Evolutionary conservation across 2,797 vertebrate species (phyloP), one percentile per base, ranked within the genome.

Genomic region (Channallabes apus): DNA sequence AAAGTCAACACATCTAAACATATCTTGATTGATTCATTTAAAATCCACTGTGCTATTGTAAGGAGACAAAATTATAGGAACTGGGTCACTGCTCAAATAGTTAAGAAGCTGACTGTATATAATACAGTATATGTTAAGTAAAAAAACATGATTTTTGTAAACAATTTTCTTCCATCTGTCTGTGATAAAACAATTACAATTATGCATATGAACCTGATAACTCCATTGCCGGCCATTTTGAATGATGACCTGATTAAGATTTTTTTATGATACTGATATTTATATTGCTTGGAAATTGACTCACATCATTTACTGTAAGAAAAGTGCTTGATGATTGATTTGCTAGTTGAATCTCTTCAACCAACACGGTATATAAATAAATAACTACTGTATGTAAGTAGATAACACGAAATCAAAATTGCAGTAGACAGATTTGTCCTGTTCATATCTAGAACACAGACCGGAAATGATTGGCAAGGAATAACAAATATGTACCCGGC

Each of bases 391-490:
- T n/a, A 59, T 2, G 11, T 61, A 27, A 41, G 35, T 17, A 64
- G 65, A 46, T 46, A 46, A 51, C 8, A 51, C 24, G 20, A 65
- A 11, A 65, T 46, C 18, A 62, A 38, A 54, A 18, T 24, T 18
- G 61, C n/a, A 1, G 24, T 64, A 64, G 78, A 80, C 38, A 65
- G 78, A 80, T 80, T 64, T 29, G 24, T 80, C 27, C 59, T 65
- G 38, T 51, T 80, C 38, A 65, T 20, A 80, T 46, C 78, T 27
- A 80, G 35, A 80, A 80, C 58, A 64, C 24, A 61, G 77, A 78
- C 32, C 58, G 38, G 38, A 80, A 80, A 29, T 29, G 38, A 65
- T 27, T 80, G 61, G 78, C 61, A 80, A 80, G 61, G 61, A 80
- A 51, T 24, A 9, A 67, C 2, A 11, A 22, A 81, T 81, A 68